Evolutionary conservation across 2,888 invertebrate species (phyloP), one percentile per base, ranked within the genome.

Genomic region (Sthenelais limicola): DNA sequence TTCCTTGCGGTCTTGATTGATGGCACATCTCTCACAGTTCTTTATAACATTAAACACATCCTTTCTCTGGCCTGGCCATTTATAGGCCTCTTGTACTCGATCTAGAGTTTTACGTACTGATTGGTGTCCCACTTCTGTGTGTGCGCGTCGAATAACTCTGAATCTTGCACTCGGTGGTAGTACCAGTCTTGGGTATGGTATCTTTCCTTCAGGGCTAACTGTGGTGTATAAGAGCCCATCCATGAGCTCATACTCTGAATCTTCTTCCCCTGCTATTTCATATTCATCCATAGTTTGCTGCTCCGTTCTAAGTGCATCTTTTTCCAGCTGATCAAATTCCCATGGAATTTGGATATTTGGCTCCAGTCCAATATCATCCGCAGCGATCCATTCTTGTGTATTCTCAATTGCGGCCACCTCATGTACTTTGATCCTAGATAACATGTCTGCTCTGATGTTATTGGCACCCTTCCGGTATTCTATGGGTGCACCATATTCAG

Each of bases 401-500:
- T 24, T 12, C 3, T 3, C 26, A 4, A 4, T 26, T 7, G 4
- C 3, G 3, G n/a, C 7, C 9, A 21, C 35, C 3, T 32, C 33
- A 7, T 7, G 12, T 9, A 7, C 33, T 38, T 26, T 26, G 18
- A 70, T 33, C 7, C 71, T 54, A 4, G 58, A 58, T 43, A 58
- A 15, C 43, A 71, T 47, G 32, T 71, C 58, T 3, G 71, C 58
- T n/a, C 33, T 5, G 9, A 71, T 30, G 28, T 58, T 58, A 3
- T 58, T 32, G 15, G 54, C 9, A 3, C 58, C 58, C 4, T 28
- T 28, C 5, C 58, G 35, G 38, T 71, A 71, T 28, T 47, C 30
- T 26, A 71, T 58, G 1, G 33, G 21, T 4, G 58, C 52, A 12
- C 58, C 58, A 30, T 58, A 58, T 58, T 71, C 71, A 4, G 71